Base-by-base conservation (phyloP, 2,113 vertebrate genomes). In the Piprites chloris region DNA sequence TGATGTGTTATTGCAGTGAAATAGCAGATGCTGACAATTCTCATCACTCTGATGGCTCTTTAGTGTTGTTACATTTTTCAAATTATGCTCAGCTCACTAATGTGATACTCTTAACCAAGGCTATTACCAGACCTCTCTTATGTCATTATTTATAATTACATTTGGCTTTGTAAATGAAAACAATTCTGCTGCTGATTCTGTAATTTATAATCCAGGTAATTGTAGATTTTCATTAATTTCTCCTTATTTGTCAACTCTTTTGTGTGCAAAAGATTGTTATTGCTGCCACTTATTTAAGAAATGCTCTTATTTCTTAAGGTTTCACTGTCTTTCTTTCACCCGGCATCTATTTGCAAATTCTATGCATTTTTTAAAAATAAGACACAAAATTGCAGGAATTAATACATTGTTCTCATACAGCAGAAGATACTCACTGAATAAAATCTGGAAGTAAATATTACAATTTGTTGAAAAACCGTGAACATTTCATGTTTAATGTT, bases 131-230 rank as follows among this genome's bases (percentile, higher is more conserved):
- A 87, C 39, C 55, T 89, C 49, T 85, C 77, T 71, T 68, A 69
- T 53, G 96, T 91, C 55, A 69, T 85, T 81, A 89, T 93, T 91
- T 93, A 42, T 85, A 80, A 96, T 94, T 85, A 81, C 47, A 88
- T 86, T 66, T 90, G 78, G 55, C 87, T 93, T 91, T n/a, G 11
- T 55, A 92, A 92, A 82, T 92, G 41, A 89, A 93, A 95, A 76
- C 44, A 91, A 32, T 85, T 22, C 80, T 93, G 30, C 37, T 94
- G 49, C 1, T 85, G 61, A 87, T 93, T 87, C 66, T 35, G 52
- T 89, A 92, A 67, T 81, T 94, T 92, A 52, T 89, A 93, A 85
- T 63, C 71, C 21, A 39, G 41, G 33, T 90, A 91, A 89, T 9
- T 80, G 62, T 69, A 88, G 67, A 80, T 97, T 93, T 91, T 85